Conservation (phyloP, 2,113 vertebrate genomes). For the Melanocharis versteri region DNA sequence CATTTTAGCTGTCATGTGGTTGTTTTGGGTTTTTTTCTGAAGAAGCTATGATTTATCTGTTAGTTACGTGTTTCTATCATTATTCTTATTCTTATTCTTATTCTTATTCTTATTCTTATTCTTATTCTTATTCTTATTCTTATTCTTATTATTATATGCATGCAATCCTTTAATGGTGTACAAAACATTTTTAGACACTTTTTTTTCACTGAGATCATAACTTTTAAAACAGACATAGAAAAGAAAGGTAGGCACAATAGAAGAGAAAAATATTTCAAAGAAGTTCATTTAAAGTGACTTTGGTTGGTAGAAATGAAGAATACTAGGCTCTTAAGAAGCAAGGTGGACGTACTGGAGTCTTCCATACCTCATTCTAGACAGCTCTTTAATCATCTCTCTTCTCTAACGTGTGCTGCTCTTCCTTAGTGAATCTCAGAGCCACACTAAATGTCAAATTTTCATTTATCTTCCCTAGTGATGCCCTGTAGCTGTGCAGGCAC, state of each 20-base stretch:
- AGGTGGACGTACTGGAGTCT: not conserved
- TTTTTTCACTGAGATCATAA: not conserved
- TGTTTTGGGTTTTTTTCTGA: not conserved
- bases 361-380: not conserved
- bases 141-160: not conserved
- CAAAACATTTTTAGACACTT: not conserved
- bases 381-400: not conserved
- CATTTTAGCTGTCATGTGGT: not conserved
- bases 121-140: not conserved
- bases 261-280: not conserved
- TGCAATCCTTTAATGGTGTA: not conserved
- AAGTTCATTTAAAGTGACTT: not conserved
- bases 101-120: not conserved
- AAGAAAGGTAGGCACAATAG: not conserved
- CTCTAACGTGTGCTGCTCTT: not conserved
- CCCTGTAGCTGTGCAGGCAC: not conserved
- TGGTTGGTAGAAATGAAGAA: not conserved
- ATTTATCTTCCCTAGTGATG: not conserved
- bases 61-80: not conserved
- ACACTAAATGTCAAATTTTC: not conserved
- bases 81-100: not conserved
- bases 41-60: not conserved
- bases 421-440: not conserved
- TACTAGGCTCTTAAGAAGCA: not conserved
- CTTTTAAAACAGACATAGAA: not conserved